Evolutionary conservation across 2,113 vertebrate genomes (phyloP), one percentile per base, ranked within the genome.

Genomic region (Callipepla squamata): DNA sequence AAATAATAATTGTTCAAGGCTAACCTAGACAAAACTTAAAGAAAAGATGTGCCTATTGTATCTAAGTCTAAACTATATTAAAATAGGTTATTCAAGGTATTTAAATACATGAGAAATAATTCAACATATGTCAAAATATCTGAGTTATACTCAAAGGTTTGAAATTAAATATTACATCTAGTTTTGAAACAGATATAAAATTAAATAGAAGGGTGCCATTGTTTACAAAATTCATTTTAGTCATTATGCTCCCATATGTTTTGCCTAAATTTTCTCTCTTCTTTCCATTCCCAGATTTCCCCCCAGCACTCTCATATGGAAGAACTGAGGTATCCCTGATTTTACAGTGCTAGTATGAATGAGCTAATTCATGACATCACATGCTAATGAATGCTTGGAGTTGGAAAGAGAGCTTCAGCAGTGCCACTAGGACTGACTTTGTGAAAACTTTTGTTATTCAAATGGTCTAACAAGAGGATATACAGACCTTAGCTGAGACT

Each of bases 1-100:
- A 84, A 94, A 70, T 89, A n/a, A n/a, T 59, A 87, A 90, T 94
- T 88, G 40, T 88, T 91, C 34, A 80, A 93, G 76, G 47, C 47
- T 18, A 70, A 13, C 21, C 72, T 90, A 36, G 38, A 86, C 26
- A 92, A 85, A 96, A 94, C 30, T 77, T 90, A 58, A 57, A 36
- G n/a, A 4, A 50, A 81, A 94, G 86, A n/a, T 11, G 3, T 67
- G 44, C 79, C 57, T 51, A 9, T 58, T 50, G 50, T 13, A 26
- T 75, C 3, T 50, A 89, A 77, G n/a, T 28, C 32, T 65, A 26
- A 75, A 66, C 90, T 32, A 84, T 53, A 85, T 79, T 91, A 70
- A 83, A 86, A 82, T 68, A 0, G 72, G 63, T 80, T 87, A 74
- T 93, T 80, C 77, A 22, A 28, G 53, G 67, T 55, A 53, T 57